Conservation (phyloP, 2,113 vertebrate species). For the Odobenus rosmarus region DNA sequence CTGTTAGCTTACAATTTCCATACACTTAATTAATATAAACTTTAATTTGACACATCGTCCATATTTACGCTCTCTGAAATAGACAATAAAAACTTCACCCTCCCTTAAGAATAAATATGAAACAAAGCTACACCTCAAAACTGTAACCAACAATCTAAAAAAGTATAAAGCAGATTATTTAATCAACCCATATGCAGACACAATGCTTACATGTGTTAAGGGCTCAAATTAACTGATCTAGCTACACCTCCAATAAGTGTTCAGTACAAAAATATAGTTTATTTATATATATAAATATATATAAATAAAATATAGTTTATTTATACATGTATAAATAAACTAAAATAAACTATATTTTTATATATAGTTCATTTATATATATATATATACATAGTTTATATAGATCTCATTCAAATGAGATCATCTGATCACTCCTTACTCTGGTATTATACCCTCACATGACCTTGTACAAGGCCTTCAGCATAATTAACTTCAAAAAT, state of each 20-base stretch:
- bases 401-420: background rate
- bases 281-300: no score
- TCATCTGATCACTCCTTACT: background rate
- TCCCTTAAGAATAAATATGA: background rate
- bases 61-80: background rate
- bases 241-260: background rate
- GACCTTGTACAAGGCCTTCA: background rate
- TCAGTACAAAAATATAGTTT: background rate
- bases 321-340: no score
- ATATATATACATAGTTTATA: background rate
- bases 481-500: constrained; percentile 33
- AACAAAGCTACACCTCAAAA: background rate
- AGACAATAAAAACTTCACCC: background rate
- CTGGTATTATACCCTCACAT: background rate
- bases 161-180: background rate
- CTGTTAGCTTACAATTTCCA: background rate
- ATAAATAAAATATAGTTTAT: background rate
- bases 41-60: background rate
- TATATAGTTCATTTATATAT: background rate
- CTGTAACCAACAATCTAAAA: background rate
- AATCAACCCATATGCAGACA: background rate
- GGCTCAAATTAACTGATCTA: background rate
- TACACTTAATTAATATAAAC: background rate
- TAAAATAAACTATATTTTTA: no score
- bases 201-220: background rate